phyloP scores from a whole-genome alignment of 1,140 invertebrate genomes.

The Leptopilina clavipes region DNA sequence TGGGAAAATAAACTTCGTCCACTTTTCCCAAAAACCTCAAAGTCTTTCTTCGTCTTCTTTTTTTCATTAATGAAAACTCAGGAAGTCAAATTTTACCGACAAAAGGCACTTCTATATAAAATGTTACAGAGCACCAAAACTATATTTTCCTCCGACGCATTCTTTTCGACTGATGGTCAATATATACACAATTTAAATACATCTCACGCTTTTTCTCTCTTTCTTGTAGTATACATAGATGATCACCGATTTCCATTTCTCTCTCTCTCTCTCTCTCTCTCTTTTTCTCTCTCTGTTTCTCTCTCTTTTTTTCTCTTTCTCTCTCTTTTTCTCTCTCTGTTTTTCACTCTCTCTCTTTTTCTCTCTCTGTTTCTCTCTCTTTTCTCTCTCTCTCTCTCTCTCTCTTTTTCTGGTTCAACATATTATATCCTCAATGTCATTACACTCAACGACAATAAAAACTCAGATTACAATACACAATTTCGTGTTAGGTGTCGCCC shows the following conservation, averaged over 20 bases:
- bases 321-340: not conserved
- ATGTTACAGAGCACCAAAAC: not conserved
- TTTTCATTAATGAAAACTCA: slow-evolving; percentile 32
- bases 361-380: not conserved
- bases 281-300: not conserved
- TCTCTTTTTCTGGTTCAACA: not conserved
- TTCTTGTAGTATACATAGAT: not conserved
- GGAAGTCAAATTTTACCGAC: slow-evolving; percentile 12
- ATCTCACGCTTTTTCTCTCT: slow-evolving; percentile 21
- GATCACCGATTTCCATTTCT: not conserved
- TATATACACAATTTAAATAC: slow-evolving; percentile 18
- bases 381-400: not conserved
- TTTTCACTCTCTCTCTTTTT: too few relatives aligned
- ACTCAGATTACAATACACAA: slow-evolving; percentile 23
- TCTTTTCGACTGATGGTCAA: not conserved
- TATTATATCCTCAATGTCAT: not conserved
- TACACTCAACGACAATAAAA: slow-evolving; percentile 15
- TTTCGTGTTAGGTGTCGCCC: slow-evolving; percentile 20
- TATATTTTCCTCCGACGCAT: not conserved
- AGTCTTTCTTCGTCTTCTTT: not conserved
- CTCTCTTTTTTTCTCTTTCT: not conserved
- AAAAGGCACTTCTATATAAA: not conserved
- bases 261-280: not conserved
- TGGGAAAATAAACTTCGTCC: not conserved
- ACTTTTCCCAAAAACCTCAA: slow-evolving; percentile 9